Percentiles rank a stretch among this genome's conserved stretches.
Conservation (phyloP, 2,113 vertebrate genomes). For the Gallinago undulata region DNA sequence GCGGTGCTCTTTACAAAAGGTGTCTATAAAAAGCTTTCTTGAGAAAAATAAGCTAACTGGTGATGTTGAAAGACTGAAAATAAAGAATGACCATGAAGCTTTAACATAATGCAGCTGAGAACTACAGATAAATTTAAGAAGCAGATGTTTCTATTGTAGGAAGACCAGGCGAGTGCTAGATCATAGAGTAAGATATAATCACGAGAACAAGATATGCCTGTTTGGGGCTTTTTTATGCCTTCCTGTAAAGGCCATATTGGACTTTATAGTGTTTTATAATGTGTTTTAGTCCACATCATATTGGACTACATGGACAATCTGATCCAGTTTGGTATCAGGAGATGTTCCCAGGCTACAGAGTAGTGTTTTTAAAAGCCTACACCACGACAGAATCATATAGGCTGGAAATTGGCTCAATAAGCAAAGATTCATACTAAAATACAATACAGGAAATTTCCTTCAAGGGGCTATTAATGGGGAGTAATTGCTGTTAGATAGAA, state of each 20-base stretch:
- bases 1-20: conserved; percentile 91
- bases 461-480: background rate
- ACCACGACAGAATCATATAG: background rate
- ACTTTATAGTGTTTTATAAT: too few relatives aligned
- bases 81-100: background rate
- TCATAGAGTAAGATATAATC: background rate
- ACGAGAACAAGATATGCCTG: background rate
- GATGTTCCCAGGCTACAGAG: background rate
- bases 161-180: background rate
- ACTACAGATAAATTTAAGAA: background rate
- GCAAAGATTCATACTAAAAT: background rate
- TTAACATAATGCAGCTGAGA: background rate
- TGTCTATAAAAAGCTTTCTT: conserved; percentile 66
- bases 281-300: background rate
- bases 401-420: background rate
- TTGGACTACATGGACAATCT: background rate
- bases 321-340: background rate
- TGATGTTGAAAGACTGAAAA: background rate
- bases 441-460: background rate
- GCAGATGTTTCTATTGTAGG: background rate
- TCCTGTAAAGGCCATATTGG: background rate
- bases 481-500: background rate
- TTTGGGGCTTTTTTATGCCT: background rate
- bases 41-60: background rate
- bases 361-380: background rate